Conservation (phyloP, 2,797 vertebrate genomes). For the Sebastes miniatus region DNA sequence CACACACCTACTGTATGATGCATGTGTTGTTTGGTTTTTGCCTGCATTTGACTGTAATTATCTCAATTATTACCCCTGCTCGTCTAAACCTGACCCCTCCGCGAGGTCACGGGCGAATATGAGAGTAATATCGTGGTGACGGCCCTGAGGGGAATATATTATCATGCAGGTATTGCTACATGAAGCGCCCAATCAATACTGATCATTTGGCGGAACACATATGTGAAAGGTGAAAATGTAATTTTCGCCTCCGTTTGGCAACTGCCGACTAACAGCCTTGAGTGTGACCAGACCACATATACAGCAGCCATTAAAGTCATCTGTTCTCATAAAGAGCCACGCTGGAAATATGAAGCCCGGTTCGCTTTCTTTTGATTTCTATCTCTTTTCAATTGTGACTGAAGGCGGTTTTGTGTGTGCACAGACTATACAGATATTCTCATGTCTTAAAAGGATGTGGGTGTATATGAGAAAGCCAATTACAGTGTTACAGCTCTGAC, state of each 20-base stretch:
- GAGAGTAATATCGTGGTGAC: slow-evolving; percentile 15
- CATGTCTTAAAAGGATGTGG: slow-evolving; percentile 53
- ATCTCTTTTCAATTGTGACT: background rate
- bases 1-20: slow-evolving; percentile 9
- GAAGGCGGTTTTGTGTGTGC: slow-evolving; percentile 4
- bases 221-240: slow-evolving; percentile 62
- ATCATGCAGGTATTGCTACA: slow-evolving; percentile 29
- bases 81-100: slow-evolving; percentile 29
- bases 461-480: slow-evolving; percentile 62
- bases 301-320: slow-evolving; percentile 60
- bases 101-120: slow-evolving; percentile 23
- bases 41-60: slow-evolving; percentile 61
- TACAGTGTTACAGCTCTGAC: slow-evolving; percentile 57
- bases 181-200: slow-evolving; percentile 60
- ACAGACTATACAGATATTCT: slow-evolving; percentile 22
- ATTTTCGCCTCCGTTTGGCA: slow-evolving; percentile 59
- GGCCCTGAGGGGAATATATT: slow-evolving; percentile 47
- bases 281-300: slow-evolving; percentile 32
- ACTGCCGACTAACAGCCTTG: slow-evolving; percentile 38
- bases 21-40: slow-evolving; percentile 50
- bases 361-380: slow-evolving; percentile 44
- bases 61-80: slow-evolving; percentile 54
- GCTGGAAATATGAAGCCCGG: slow-evolving; percentile 46
- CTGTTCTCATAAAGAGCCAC: slow-evolving; percentile 56
- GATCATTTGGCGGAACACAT: slow-evolving; percentile 59